Percentiles rank a stretch among this genome's conserved stretches.
Evolutionary conservation across 2,113 vertebrate species (phyloP).

Genomic region (Phalacrocorax pelagicus): DNA sequence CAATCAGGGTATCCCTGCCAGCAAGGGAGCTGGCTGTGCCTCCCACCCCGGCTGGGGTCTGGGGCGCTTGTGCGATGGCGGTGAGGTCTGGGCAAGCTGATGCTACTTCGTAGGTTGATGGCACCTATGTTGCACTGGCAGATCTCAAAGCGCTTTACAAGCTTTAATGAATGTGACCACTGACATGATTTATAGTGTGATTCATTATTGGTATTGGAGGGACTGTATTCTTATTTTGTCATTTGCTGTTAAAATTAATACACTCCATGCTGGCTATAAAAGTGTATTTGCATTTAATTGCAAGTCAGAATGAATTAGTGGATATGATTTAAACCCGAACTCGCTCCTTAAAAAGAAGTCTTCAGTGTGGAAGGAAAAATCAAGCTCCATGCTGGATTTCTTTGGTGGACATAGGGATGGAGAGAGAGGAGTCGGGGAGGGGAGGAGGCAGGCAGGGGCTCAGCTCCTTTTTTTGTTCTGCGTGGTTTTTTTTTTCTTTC

Average conservation of each 20-base stretch:
- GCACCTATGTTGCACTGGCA: rapidly evolving
- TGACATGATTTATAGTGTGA: constrained; percentile 75
- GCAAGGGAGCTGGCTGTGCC: not conserved
- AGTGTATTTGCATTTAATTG: constrained; percentile 80
- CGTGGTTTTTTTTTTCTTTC: not conserved
- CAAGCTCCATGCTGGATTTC: constrained; percentile 18
- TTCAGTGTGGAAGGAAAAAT: constrained; percentile 41
- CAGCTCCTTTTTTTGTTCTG: not conserved
- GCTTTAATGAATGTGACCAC: constrained; percentile 58
- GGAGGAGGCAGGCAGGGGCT: constrained; percentile 1
- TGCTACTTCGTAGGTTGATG: not conserved
- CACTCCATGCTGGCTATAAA: constrained; percentile 78
- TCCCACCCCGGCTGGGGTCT: not conserved
- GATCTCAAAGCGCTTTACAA: constrained; percentile 8
- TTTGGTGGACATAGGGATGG: not conserved
- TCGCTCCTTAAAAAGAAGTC: constrained; percentile 61
- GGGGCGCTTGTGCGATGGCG: not conserved
- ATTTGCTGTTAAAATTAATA: constrained; percentile 82
- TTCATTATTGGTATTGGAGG: constrained; percentile 79
- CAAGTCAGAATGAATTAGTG: constrained; percentile 78
- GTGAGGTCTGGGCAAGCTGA: rapidly evolving
- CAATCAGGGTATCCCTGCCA: rapidly evolving
- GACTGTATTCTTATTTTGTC: constrained; percentile 78
- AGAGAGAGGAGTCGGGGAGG: not conserved
- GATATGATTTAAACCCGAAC: constrained; percentile 74